Percentiles rank a stretch among this genome's conserved stretches.
Conservation (phyloP, 2,113 vertebrate species). For the Micromys minutus region DNA sequence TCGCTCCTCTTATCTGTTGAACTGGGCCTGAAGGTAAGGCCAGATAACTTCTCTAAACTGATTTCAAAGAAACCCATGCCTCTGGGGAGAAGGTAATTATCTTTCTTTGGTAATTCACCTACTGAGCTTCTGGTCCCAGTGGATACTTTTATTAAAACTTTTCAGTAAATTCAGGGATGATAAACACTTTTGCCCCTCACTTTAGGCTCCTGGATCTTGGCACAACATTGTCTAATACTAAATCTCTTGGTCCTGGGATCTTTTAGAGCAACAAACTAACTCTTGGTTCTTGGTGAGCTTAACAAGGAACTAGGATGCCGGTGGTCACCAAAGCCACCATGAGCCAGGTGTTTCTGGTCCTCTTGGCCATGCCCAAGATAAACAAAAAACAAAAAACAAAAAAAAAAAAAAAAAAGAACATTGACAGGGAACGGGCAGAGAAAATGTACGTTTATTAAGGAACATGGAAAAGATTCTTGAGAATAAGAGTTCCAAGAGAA, state of each 20-base stretch:
- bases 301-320: background rate
- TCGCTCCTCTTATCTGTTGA: background rate
- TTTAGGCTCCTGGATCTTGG: background rate
- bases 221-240: background rate
- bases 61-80: background rate
- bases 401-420: too few species aligned
- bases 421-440: background rate
- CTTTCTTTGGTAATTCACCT: background rate
- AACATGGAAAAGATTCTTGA: background rate
- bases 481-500: background rate
- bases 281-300: background rate
- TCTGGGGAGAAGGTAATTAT: background rate
- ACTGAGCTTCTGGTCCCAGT: background rate
- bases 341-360: background rate
- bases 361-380: background rate
- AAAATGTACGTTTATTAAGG: background rate
- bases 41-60: background rate
- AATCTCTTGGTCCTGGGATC: background rate
- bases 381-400: too few species aligned
- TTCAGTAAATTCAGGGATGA: background rate
- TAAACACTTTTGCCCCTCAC: background rate
- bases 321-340: background rate
- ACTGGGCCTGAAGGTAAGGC: background rate
- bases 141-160: background rate
- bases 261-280: background rate